Base-by-base conservation (phyloP, 2,797 vertebrate species). In the Fistularia tabacaria region DNA sequence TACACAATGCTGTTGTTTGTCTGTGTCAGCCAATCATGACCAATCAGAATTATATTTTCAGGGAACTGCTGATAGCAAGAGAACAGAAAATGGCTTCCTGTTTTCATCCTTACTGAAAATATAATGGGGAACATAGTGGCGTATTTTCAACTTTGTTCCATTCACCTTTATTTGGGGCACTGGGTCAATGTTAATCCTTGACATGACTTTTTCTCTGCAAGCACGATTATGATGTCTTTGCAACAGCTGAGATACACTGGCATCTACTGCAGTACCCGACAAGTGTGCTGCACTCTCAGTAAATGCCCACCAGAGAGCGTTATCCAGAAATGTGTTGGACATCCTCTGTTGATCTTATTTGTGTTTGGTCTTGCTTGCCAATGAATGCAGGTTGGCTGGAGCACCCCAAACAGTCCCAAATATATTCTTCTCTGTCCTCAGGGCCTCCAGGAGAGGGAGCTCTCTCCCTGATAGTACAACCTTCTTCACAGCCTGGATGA, bases 351-450 rank as follows among this genome's bases (percentile, higher is more conserved):
- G n/a, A 45, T 45, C 10, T 91, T 82, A 93, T 57, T 91, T 96
- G 66, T 93, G 93, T 83, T 96, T 98, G 50, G 76, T 63, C 74
- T 81, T 92, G 62, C 74, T 89, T 68, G 81, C 81, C 84, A 98
- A 64, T 1, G 95, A 97, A 67, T 93, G 77, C 65, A 95, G 73
- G 77, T 98, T 95, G 41, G 91, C 93, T 3, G 92, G 90, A 6
- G 91, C 93, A 0, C 96, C 96, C 96, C 97, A 99, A 11, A 99
- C 77, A 0, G 87, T 94, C 69, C 93, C 94, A 37, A 99, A 92
- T 46, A 96, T 66, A 12, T 93, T 89, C 76, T 90, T 94, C 84
- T 99, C 96, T 1, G 74, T 86, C 81, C 88, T 88, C 68, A 99
- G 85, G 10, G 96, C 93, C 14, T 92, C 90, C 25, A 92, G 85